These are phyloP conservation scores for Acanthochromis polyacanthus DNA, from an alignment of 2,113 vertebrate genomes.

Conservation along the genomic window DNA sequence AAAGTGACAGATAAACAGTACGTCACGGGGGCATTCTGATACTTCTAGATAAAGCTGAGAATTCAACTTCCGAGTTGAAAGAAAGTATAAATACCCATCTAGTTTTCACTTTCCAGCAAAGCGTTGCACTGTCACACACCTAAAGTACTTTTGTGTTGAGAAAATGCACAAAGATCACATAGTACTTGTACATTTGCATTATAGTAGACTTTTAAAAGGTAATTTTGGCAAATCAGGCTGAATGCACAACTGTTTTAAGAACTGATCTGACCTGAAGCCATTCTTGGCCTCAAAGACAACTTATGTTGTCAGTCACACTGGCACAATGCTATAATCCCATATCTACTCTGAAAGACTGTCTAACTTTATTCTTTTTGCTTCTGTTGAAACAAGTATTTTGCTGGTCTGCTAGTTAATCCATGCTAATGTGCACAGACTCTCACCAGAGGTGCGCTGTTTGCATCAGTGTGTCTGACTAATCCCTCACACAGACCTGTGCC, in stretches of 20 bases:
- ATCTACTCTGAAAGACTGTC: slow-evolving; percentile 14
- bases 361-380: slow-evolving; percentile 6
- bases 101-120: not conserved
- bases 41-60: not conserved
- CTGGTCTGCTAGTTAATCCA: slow-evolving; percentile 24
- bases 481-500: slow-evolving; percentile 46
- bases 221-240: not conserved
- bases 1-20: too few species aligned
- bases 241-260: not conserved
- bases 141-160: not conserved
- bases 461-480: slow-evolving; percentile 62
- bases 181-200: slow-evolving; percentile 13
- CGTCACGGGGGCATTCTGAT: too few species aligned
- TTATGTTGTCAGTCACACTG: not conserved
- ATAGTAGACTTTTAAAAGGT: not conserved
- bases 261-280: not conserved
- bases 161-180: not conserved
- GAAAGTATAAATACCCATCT: not conserved
- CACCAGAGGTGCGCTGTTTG: slow-evolving; percentile 51
- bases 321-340: slow-evolving; percentile 6
- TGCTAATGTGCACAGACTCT: slow-evolving; percentile 36
- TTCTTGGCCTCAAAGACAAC: not conserved
- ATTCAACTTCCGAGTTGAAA: not conserved
- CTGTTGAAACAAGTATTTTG: slow-evolving; percentile 17
- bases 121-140: too few species aligned